These are phyloP conservation scores for Tretioscincus oriximinensis DNA, from an alignment of 2,113 vertebrate genomes.

Conservation along the genomic window DNA sequence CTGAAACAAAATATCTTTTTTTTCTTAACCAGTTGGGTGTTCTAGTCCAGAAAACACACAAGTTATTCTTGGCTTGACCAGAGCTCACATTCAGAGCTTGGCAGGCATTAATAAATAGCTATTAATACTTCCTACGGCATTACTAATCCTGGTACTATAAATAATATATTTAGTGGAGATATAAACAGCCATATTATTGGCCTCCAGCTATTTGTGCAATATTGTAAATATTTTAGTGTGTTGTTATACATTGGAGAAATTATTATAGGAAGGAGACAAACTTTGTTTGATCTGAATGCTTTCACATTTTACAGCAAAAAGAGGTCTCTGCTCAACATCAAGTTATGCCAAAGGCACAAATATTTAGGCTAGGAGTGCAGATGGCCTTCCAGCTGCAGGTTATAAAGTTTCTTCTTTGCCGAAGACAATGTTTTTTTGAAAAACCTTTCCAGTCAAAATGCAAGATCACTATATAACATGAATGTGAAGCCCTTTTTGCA, in stretches of 20 bases:
- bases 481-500: not conserved
- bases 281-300: slow-evolving; percentile 54
- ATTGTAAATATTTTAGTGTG: slow-evolving; percentile 72
- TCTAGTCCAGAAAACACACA: slow-evolving; percentile 14
- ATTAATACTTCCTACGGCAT: slow-evolving; percentile 60
- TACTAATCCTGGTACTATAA: slow-evolving; percentile 60
- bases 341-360: slow-evolving; percentile 69
- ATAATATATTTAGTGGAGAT: slow-evolving; percentile 65
- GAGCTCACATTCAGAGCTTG: slow-evolving; percentile 53
- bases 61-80: slow-evolving; percentile 56
- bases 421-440: slow-evolving; percentile 53
- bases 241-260: slow-evolving; percentile 69
- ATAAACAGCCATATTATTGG: slow-evolving; percentile 64
- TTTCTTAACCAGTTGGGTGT: not conserved
- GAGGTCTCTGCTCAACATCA: slow-evolving; percentile 64
- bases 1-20: slow-evolving; percentile 1
- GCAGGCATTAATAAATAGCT: slow-evolving; percentile 65
- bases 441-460: not conserved
- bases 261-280: slow-evolving; percentile 51
- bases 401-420: slow-evolving; percentile 59
- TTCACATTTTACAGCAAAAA: slow-evolving; percentile 58
- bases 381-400: slow-evolving; percentile 70
- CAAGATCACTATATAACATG: not conserved
- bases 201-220: slow-evolving; percentile 59
- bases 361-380: slow-evolving; percentile 70